These are phyloP conservation scores for Calameuta idolon DNA, from an alignment of 2,888 invertebrate species.

Conservation along the genomic window DNA sequence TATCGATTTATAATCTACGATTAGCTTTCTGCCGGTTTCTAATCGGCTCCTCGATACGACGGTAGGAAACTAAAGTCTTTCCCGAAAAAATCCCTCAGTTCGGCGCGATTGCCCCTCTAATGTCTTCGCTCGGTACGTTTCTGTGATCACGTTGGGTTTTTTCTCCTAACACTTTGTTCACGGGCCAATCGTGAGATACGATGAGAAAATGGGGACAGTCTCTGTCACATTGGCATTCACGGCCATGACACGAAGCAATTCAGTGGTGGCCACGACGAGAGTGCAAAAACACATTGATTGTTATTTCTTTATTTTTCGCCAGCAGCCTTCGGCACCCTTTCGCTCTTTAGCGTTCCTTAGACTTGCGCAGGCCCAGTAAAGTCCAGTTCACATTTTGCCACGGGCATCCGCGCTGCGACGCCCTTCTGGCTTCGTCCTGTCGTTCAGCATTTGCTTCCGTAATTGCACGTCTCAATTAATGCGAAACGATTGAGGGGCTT, in stretches of 20 bases:
- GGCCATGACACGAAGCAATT: background rate
- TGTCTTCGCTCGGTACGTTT: background rate
- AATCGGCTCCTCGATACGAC: too few relatives aligned
- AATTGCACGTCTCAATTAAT: background rate
- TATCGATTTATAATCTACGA: too few relatives aligned
- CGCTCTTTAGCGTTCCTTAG: background rate
- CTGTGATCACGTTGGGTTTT: background rate
- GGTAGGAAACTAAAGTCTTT: too few relatives aligned
- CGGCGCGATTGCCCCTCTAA: too few relatives aligned
- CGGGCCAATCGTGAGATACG: background rate
- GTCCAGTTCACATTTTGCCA: background rate
- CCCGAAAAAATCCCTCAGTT: too few relatives aligned
- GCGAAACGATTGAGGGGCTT: background rate
- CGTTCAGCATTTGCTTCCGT: background rate
- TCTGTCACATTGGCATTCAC: background rate
- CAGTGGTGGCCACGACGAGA: background rate
- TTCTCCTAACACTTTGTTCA: background rate
- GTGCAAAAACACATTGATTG: background rate
- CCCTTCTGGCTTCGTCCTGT: background rate
- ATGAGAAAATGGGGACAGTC: background rate
- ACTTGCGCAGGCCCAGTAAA: background rate
- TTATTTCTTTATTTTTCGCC: background rate
- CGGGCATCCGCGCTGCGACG: background rate
- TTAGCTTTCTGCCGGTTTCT: too few relatives aligned
- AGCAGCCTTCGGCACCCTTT: background rate